Evolutionary conservation across 2,888 invertebrate genomes (phyloP), one percentile per base, ranked within the genome.

Genomic region (Hydriomena furcata): DNA sequence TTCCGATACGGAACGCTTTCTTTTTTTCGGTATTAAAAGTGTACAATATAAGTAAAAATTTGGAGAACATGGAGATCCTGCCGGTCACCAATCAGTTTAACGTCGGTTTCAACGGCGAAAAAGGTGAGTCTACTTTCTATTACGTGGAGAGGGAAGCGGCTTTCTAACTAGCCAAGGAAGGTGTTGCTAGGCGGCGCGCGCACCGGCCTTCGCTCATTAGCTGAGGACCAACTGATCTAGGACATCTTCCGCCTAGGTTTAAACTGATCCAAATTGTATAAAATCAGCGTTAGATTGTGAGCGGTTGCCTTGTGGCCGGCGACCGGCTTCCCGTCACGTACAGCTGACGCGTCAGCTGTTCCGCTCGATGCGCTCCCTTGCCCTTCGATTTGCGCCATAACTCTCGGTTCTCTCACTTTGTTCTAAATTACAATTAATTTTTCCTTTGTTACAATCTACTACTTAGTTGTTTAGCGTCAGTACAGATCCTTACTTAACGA

Each of bases 41-140:
- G 91, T 88, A 89, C 90, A 89, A 88, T 84, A 88, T 88, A 87
- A 89, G 89, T 87, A 86, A 91, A 81, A 79, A 89, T 87, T 87
- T 87, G 87, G 86, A 90, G 75, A 93, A 92, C 83, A 95, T 95
- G 95, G 95, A 95, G 92, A 94, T 95, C 86, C 92, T 95, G 83
- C 93, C 94, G 82, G 93, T 94, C 82, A 93, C 93, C 84, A 95
- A 93, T 91, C 93, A 93, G 89, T 93, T 94, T 85, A 93, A 92
- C 84, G 94, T 94, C 81, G 93, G 94, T 91, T 95, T 95, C 91
- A 93, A 92, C 87, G 93, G 92, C 87, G 93, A 93, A 80, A 93
- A 94, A 94, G 94, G 94, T 94, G 85, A 92, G 92, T 81, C 71
- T 61, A 82, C 88, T 88, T 89, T 88, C 88, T 88, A 86, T 82